Percentiles rank a stretch among this genome's conserved stretches.
Evolutionary conservation across 2,888 invertebrate species (phyloP).

Genomic region (Aphrophora alni): DNA sequence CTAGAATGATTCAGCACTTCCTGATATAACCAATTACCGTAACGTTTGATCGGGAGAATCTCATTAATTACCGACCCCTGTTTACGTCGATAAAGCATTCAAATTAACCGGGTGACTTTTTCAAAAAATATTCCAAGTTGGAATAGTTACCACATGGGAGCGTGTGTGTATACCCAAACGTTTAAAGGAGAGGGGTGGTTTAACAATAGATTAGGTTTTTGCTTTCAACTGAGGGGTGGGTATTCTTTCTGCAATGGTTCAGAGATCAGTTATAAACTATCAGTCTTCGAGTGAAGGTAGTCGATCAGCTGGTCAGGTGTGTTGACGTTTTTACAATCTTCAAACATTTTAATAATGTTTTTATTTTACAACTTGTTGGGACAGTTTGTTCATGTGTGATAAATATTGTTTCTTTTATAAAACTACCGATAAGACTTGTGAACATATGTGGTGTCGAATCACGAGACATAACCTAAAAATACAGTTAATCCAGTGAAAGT

Average conservation of each 20-base stretch:
- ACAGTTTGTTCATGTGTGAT: too few relatives aligned
- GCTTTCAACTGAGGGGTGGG: not conserved
- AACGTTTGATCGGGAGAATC: not conserved
- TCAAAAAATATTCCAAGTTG: constrained; percentile 35
- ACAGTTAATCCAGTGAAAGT: not conserved
- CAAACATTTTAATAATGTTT: not conserved
- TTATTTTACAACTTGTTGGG: not conserved
- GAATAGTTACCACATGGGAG: constrained; percentile 32
- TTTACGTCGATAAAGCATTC: constrained; percentile 42
- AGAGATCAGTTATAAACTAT: not conserved
- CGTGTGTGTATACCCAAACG: constrained; percentile 18
- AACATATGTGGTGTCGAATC: too few relatives aligned
- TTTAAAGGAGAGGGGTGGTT: constrained; percentile 11
- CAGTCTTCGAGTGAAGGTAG: not conserved
- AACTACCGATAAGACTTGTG: too few relatives aligned
- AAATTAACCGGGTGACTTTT: constrained; percentile 48
- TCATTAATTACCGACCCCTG: constrained; percentile 41
- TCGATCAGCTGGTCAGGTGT: not conserved
- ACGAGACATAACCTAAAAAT: constrained; percentile 6
- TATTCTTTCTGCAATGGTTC: constrained; percentile 2
- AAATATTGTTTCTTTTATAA: too few relatives aligned
- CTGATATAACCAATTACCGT: constrained; percentile 28
- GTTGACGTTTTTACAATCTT: not conserved
- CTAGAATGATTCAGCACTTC: constrained; percentile 39
- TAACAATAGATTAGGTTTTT: constrained; percentile 30